phyloP scores from a whole-genome alignment of 2,888 invertebrate genomes.

The Pseudococcus viburni region DNA sequence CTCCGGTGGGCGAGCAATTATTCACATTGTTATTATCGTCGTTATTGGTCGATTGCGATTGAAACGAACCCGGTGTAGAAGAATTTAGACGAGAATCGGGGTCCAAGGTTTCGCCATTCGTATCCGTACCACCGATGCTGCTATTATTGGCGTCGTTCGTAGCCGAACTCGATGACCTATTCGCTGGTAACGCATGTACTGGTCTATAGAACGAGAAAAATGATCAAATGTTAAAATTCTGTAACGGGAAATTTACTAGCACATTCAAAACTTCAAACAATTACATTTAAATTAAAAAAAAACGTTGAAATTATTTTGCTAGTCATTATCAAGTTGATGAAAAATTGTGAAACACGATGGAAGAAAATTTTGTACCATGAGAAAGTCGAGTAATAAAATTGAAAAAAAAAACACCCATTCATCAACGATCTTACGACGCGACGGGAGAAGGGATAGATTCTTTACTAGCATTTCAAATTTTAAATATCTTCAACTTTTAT shows the following conservation, averaged over 20 bases:
- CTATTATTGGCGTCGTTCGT: not conserved
- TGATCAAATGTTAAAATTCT: not conserved
- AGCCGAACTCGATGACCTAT: slow-evolving; percentile 2
- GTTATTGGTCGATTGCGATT: slow-evolving; percentile 44
- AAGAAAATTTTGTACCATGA: no score
- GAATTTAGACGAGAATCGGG: slow-evolving; percentile 15
- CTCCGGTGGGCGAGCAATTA: slow-evolving; percentile 43
- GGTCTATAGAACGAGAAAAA: not conserved
- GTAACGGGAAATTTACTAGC: not conserved
- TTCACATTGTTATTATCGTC: slow-evolving; percentile 62
- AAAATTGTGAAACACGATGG: no score
- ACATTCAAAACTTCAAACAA: no score
- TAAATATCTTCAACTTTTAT: no score
- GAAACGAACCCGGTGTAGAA: not conserved
- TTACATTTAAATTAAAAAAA: no score
- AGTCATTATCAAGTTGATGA: no score
- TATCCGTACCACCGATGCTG: not conserved
- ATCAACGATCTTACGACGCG: no score
- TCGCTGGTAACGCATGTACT: slow-evolving; percentile 46
- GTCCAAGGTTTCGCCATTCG: slow-evolving; percentile 17
- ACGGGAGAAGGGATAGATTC: no score
- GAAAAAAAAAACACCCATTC: no score
- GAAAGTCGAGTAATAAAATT: no score
- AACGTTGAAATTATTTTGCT: no score
- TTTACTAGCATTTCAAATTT: no score